Conservation (phyloP, 2,888 invertebrate genomes). For the Acanthoscelides obtectus region DNA sequence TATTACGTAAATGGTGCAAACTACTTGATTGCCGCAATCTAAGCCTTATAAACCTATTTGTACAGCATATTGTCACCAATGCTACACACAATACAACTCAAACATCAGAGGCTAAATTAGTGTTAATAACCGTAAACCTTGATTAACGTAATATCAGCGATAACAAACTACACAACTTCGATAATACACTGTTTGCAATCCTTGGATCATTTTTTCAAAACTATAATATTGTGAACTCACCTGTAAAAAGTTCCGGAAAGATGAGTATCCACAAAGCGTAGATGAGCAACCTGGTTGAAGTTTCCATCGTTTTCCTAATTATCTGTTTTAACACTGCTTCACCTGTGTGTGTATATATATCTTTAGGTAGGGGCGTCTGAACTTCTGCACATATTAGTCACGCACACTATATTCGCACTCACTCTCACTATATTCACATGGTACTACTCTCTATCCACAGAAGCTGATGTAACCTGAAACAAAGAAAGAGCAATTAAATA, state of each 20-base stretch:
- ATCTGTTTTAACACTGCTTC: neutral
- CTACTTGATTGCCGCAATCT: too few relatives aligned
- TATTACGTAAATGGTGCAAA: too few relatives aligned
- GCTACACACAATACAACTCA: too few relatives aligned
- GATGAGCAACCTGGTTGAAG: conserved; percentile 22
- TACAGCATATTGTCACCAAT: too few relatives aligned
- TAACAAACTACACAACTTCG: too few relatives aligned
- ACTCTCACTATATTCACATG: neutral
- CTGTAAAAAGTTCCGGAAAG: conserved; percentile 28
- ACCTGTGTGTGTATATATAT: neutral
- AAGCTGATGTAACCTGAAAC: neutral
- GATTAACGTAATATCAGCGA: too few relatives aligned
- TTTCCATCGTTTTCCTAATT: conserved; percentile 14
- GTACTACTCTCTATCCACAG: neutral
- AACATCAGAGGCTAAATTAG: too few relatives aligned
- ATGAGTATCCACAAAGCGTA: conserved; percentile 29
- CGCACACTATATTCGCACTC: neutral
- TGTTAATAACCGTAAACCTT: too few relatives aligned
- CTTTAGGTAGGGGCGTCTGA: neutral
- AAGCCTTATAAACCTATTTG: too few relatives aligned
- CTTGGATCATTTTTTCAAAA: too few relatives aligned
- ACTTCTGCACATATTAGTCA: neutral
- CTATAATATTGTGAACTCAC: conserved; percentile 17
- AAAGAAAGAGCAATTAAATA: neutral
- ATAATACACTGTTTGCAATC: too few relatives aligned